Percentiles rank a stretch among this genome's conserved stretches.
Conservation (phyloP, 1,140 invertebrate genomes). For the Aphelinus certus region DNA sequence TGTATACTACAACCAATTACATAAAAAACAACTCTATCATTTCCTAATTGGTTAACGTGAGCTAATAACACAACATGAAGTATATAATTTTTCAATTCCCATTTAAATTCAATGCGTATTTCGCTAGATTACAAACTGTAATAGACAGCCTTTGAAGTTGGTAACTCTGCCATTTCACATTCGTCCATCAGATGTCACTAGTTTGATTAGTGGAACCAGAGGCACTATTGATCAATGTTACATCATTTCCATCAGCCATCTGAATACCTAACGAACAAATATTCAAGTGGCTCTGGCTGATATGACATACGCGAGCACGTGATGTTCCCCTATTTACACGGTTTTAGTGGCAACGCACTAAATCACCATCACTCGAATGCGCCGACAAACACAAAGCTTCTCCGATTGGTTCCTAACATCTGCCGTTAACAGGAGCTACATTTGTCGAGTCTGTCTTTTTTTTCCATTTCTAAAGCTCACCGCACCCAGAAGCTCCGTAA, state of each 20-base stretch:
- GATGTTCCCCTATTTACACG: slow-evolving; percentile 7
- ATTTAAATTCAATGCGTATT: too few relatives aligned
- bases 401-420: not conserved
- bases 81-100: too few relatives aligned
- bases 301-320: not conserved
- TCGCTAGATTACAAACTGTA: too few relatives aligned
- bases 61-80: too few relatives aligned
- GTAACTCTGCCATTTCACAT: not conserved
- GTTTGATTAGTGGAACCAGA: too few relatives aligned
- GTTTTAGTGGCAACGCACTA: not conserved
- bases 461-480: too few relatives aligned
- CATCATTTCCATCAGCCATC: not conserved
- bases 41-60: too few relatives aligned
- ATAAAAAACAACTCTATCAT: too few relatives aligned
- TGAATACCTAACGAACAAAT: slow-evolving; percentile 37
- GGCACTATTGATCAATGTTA: not conserved
- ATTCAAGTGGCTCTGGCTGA: slow-evolving; percentile 27
- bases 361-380: slow-evolving; percentile 1
- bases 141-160: too few relatives aligned
- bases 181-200: slow-evolving; percentile 1
- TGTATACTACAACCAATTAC: too few relatives aligned
- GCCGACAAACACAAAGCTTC: not conserved
- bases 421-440: not conserved
- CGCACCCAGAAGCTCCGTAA: too few relatives aligned
- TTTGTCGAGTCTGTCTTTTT: not conserved